These are phyloP conservation scores for Solenodon paradoxus DNA, from an alignment of 2,113 vertebrate species.

Conservation along the genomic window DNA sequence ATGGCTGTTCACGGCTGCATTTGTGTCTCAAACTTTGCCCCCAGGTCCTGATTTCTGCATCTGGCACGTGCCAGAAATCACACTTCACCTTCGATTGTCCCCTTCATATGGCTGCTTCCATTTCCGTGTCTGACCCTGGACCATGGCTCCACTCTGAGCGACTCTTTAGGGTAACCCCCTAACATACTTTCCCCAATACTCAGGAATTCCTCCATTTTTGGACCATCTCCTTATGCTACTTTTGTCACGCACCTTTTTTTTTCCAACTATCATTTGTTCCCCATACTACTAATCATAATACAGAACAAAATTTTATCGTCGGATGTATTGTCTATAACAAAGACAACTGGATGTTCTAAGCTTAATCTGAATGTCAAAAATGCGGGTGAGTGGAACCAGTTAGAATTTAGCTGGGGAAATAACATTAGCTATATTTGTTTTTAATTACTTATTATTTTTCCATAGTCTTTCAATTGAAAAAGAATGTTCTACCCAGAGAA, in stretches of 20 bases:
- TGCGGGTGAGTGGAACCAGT: not conserved
- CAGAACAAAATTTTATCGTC: not conserved
- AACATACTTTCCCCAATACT: not conserved
- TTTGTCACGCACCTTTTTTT: not conserved
- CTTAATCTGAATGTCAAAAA: conserved; percentile 46
- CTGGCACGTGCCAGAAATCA: not conserved
- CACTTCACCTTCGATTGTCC: not conserved
- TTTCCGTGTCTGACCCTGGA: not conserved
- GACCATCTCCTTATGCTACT: not conserved
- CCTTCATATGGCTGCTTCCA: not conserved
- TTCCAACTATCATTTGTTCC: not conserved
- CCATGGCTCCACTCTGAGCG: not conserved
- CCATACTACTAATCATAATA: not conserved
- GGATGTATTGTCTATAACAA: conserved; percentile 11
- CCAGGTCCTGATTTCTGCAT: not conserved
- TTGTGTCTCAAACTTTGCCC: not conserved
- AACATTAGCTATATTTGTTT: not conserved
- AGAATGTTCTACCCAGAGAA: not conserved
- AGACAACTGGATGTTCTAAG: not conserved
- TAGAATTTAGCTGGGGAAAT: conserved; percentile 37
- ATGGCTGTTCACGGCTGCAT: not conserved
- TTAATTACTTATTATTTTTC: conserved; percentile 16
- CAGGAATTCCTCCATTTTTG: not conserved
- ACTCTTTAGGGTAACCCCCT: not conserved
- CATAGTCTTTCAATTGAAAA: not conserved